Base-by-base conservation (phyloP, 2,888 invertebrate genomes). In the Hermaeophaga mercurialis region DNA sequence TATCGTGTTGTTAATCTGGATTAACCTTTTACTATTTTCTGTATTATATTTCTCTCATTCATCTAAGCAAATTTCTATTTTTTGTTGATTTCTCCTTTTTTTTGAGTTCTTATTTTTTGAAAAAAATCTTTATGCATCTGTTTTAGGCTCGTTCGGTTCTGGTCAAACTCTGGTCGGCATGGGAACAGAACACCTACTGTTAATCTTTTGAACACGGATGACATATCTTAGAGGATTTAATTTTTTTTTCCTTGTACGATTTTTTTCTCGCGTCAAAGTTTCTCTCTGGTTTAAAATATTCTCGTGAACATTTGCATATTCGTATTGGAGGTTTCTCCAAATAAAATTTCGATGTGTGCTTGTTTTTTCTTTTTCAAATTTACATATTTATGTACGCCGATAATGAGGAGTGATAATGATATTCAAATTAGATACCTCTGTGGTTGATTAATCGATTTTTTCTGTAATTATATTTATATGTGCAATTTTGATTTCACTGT, bases 321-420 rank as follows among this genome's bases (percentile, higher is more conserved):
- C 44, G 47, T 46, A 46, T 58, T 26, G 48, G 58, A 54, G 46
- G 38, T 58, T 58, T 54, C 52, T 8, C 48, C 48, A 55, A 58
- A 58, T 50, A 54, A 58, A 50, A 52, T 54, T 54, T 43, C 44
- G 28, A 33, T 54, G 47, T 54, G 24, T 43, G 41, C 44, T 43
- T 50, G 11, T 36, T 50, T 57, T 57, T 48, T 48, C 41, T 31
- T 39, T 36, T 22, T 11, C 12, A 41, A 44, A 54, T 58, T 54
- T 49, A 43, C 58, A 58, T 58, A 58, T 58, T 58, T 58, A 58
- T 58, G 54, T 54, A 17, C 15, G 54, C 15, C 31, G 54, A 54
- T 58, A 58, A 58, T 49, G 58, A 58, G 49, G 15, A 39, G 31
- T 43, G 48, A 48, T 44, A 57, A 53, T 54, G 33, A 44, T 45